A percentile compares a stretch with the other conserved stretches of the same genome.
Evolutionary conservation across 2,797 vertebrate genomes (phyloP).

Genomic region (Myoxocephalus aenaeus): DNA sequence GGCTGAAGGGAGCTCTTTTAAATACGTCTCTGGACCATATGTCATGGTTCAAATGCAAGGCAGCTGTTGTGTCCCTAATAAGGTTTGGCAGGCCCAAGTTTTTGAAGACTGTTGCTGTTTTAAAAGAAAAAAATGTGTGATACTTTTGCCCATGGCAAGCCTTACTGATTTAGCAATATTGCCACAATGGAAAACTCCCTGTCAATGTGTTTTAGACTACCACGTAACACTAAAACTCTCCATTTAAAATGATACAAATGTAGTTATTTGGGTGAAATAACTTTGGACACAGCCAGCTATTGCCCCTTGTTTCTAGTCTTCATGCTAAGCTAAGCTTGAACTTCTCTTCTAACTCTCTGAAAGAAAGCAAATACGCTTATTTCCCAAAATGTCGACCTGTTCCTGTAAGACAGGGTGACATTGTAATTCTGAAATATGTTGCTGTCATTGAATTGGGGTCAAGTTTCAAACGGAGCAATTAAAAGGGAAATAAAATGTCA

Average conservation of each 20-base stretch:
- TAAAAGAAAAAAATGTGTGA: not conserved
- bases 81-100: not conserved
- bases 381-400: not conserved
- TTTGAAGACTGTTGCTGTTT: not conserved
- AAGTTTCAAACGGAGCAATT: constrained; percentile 31
- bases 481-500: constrained; percentile 39
- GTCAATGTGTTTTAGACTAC: not conserved
- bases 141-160: not conserved
- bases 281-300: not conserved
- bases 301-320: not conserved
- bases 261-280: not conserved
- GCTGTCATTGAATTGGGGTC: constrained; percentile 16
- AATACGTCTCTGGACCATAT: not conserved
- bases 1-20: not conserved
- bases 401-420: constrained; percentile 27
- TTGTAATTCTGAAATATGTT: constrained; percentile 12
- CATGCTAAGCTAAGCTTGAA: not conserved
- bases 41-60: not conserved
- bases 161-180: not conserved
- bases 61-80: not conserved
- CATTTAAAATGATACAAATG: not conserved
- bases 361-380: not conserved
- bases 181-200: not conserved
- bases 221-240: not conserved
- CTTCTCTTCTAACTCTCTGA: not conserved